phyloP scores from a whole-genome alignment of 2,888 invertebrate species.

The Allacma fusca region DNA sequence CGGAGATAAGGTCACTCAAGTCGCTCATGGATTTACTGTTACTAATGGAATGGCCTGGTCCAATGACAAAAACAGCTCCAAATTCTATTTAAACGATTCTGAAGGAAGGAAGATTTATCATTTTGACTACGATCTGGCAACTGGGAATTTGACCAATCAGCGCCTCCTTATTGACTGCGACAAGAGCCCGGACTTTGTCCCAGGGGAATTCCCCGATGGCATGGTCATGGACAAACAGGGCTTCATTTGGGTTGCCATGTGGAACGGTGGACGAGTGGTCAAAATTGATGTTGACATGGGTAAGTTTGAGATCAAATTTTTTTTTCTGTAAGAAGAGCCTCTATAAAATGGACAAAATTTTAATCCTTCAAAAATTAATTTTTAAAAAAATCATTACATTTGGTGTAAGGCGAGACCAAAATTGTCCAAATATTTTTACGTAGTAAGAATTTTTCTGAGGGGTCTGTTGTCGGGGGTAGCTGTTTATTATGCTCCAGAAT shows the following conservation, averaged over 20 bases:
- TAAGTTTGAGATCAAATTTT: background rate
- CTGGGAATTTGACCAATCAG: constrained; percentile 32
- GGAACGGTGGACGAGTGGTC: constrained; percentile 34
- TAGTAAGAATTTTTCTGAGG: too few relatives aligned
- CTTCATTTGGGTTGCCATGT: constrained; percentile 40
- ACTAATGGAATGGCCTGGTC: constrained; percentile 42
- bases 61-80: constrained; percentile 29
- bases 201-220: constrained; percentile 41
- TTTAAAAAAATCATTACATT: too few relatives aligned
- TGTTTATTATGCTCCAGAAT: too few relatives aligned
- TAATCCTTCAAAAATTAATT: too few relatives aligned
- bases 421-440: too few relatives aligned
- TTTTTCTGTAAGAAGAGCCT: constrained; percentile 1
- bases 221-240: constrained; percentile 40
- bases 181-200: constrained; percentile 24
- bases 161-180: constrained; percentile 26
- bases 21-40: constrained; percentile 23
- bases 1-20: constrained; percentile 27
- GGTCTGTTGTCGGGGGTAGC: too few relatives aligned
- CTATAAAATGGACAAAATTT: too few relatives aligned
- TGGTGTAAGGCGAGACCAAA: too few relatives aligned
- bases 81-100: constrained; percentile 41
- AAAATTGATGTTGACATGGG: constrained; percentile 38
- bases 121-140: constrained; percentile 40
- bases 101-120: constrained; percentile 34